Base-by-base conservation (phyloP, 2,113 vertebrate genomes). In the Percopsis transmontana region DNA sequence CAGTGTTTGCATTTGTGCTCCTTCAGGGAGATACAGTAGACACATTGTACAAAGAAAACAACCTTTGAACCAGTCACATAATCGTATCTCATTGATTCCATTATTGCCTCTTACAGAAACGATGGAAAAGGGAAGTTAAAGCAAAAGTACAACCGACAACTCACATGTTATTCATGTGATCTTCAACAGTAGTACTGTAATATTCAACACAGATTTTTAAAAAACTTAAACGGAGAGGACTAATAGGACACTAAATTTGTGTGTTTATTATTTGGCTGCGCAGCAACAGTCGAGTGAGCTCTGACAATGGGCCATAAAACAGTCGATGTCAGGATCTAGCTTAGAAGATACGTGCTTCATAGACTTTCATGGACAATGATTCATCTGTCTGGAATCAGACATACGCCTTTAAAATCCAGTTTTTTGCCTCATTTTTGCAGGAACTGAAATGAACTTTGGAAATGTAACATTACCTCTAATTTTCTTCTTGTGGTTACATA, bases 41-140 rank as follows among this genome's bases (percentile, higher is more conserved):
- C 68, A 75, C 65, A 67, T 69, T 48, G 57, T 74, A 78, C 57
- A 70, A 69, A 76, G 72, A 27, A 70, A 27, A 51, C 27, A 21
- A 15, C 41, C 38, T 16, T 38, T 62, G 12, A 70, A 74, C 57
- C 19, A 53, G 21, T 72, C 33, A 39, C 1, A 47, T 57, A 57
- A 64, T 64, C 58, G 16, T 58, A 53, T 71, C 20, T 77, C 27
- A 51, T 18, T 48, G 47, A 16, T 39, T 39, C 20, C 50, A 11
- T 62, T 39, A 47, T 58, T 56, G 66, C 58, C 53, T 42, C 54
- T 67, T 19, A 41, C 48, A 47, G 19, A 59, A 38, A 61, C 61
- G 58, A 16, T 23, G 19, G 67, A 63, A 51, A 20, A 53, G 20
- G 68, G 64, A 70, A 44, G 60, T 64, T 58, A 78, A 74, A 70